Evolutionary conservation across 2,113 vertebrate genomes (phyloP).

Genomic region (Dasyurus viverrinus): DNA sequence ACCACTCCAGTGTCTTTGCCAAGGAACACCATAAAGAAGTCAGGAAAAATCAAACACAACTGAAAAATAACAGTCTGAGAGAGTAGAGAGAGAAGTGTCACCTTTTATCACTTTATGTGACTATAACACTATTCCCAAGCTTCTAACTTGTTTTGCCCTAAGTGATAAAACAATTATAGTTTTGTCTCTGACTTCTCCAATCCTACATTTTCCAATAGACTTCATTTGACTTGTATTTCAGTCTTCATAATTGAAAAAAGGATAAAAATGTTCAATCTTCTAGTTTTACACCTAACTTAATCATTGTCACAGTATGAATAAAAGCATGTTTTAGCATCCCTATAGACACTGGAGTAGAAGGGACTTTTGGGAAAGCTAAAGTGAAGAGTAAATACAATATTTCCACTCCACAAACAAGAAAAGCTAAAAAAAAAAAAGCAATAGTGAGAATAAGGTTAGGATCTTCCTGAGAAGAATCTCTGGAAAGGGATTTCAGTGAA

Average conservation of each 20-base stretch:
- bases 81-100: neutral
- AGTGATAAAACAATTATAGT: neutral
- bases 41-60: neutral
- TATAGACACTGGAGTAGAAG: conserved; percentile 23
- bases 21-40: neutral
- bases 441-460: conserved; percentile 67
- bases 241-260: conserved; percentile 39
- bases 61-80: neutral
- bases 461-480: conserved; percentile 44
- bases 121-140: neutral
- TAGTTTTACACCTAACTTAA: conserved; percentile 43
- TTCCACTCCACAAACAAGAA: conserved; percentile 46
- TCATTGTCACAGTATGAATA: conserved; percentile 46
- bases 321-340: conserved; percentile 38
- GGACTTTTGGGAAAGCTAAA: conserved; percentile 65
- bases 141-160: neutral
- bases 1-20: neutral
- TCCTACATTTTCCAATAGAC: neutral
- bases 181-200: neutral
- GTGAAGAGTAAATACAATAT: conserved; percentile 41
- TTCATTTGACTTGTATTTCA: conserved; percentile 40
- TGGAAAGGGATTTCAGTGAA: conserved; percentile 66
- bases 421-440: conserved; percentile 62
- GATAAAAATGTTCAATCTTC: conserved; percentile 31
- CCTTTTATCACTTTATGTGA: neutral